These are phyloP conservation scores for Selenia dentaria DNA, from an alignment of 2,888 invertebrate species.

Conservation along the genomic window DNA sequence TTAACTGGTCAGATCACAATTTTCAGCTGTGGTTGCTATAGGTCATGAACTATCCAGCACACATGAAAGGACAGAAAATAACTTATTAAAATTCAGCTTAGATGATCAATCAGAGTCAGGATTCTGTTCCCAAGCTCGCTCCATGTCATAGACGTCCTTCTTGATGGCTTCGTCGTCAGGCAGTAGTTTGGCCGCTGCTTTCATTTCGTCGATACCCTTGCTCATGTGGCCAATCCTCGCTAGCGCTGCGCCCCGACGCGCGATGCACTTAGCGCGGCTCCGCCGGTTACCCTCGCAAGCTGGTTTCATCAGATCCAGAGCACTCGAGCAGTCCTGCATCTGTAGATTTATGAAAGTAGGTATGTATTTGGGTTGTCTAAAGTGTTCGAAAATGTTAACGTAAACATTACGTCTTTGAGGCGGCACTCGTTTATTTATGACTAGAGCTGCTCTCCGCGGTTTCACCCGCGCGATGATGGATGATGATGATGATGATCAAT, in stretches of 20 bases:
- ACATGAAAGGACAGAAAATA: no score
- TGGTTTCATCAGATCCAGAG: slow-evolving; percentile 90
- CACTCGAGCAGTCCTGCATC: slow-evolving; percentile 86
- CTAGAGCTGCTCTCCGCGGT: no score
- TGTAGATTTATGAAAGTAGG: slow-evolving; percentile 27
- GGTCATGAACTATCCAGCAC: no score
- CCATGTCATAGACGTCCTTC: slow-evolving; percentile 88
- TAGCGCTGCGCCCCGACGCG: slow-evolving; percentile 90
- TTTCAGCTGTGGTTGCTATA: no score
- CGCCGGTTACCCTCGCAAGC: slow-evolving; percentile 88
- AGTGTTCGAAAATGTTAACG: no score
- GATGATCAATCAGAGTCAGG: slow-evolving; percentile 85
- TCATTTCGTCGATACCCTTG: slow-evolving; percentile 90
- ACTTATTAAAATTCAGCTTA: no score
- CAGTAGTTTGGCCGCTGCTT: slow-evolving; percentile 88
- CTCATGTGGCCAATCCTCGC: slow-evolving; percentile 87
- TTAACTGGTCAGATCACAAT: no score
- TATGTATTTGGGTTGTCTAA: no score
- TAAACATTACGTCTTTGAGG: no score
- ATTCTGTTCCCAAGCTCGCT: slow-evolving; percentile 91
- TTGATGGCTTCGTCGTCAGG: slow-evolving; percentile 86
- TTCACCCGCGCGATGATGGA: no score
- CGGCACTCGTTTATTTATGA: no score
- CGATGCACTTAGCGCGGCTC: slow-evolving; percentile 89
- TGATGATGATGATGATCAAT: no score